A percentile compares a stretch with the other conserved stretches of the same genome.
phyloP scores from a whole-genome alignment of 2,797 vertebrate species.

The Onychomys arenicola region DNA sequence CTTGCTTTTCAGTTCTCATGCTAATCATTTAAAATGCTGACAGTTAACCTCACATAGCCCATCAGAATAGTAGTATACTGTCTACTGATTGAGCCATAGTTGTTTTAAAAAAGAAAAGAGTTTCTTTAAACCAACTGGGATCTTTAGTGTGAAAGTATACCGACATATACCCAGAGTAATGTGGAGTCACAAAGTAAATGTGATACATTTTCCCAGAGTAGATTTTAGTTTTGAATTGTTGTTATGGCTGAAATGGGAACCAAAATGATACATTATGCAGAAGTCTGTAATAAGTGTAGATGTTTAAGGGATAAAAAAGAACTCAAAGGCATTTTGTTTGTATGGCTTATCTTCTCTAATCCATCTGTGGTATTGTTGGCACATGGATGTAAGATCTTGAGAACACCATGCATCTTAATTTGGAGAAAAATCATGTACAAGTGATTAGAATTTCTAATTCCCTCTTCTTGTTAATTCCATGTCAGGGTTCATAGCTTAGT shows the following conservation, averaged over 20 bases:
- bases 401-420: background rate
- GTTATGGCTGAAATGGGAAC: slow-evolving; percentile 48
- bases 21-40: background rate
- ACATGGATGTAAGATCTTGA: background rate
- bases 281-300: background rate
- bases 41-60: background rate
- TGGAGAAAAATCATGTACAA: background rate
- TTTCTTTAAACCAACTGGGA: slow-evolving; percentile 4
- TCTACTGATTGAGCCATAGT: background rate
- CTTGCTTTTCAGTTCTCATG: slow-evolving; percentile 31
- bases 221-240: slow-evolving; percentile 29
- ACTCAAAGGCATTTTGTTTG: background rate
- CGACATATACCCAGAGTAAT: background rate
- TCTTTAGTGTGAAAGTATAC: background rate
- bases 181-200: background rate
- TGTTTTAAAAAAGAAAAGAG: background rate
- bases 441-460: background rate
- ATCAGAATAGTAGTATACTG: background rate
- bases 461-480: background rate
- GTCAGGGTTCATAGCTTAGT: background rate
- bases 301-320: background rate
- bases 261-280: background rate
- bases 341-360: slow-evolving; percentile 5
- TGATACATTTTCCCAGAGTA: slow-evolving; percentile 8
- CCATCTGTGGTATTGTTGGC: background rate